Conservation (phyloP, 2,888 invertebrate species). For the Sinhomidia bicolor region DNA sequence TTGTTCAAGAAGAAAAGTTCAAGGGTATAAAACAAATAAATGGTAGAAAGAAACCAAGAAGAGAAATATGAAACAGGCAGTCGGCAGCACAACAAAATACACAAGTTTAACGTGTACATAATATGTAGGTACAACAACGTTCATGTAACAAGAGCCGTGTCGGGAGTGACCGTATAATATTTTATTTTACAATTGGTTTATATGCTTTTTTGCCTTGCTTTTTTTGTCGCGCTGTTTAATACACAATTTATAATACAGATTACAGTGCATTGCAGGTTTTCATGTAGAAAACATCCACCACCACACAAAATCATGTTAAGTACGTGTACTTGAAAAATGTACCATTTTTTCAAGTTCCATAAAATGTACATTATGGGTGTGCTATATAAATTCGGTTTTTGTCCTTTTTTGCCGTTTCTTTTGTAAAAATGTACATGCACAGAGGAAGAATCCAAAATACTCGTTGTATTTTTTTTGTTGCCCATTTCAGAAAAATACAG, state of each 20-base stretch:
- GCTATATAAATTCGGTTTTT: constrained; percentile 10
- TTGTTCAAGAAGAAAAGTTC: constrained; percentile 70
- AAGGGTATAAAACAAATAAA: constrained; percentile 65
- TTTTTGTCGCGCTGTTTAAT: constrained; percentile 5
- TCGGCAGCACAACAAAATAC: not conserved
- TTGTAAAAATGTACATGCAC: not conserved
- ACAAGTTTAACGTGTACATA: not conserved
- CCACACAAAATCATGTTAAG: not conserved
- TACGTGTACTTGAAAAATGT: not conserved
- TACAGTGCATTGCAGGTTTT: not conserved
- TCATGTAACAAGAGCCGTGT: constrained; percentile 2
- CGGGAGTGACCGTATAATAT: constrained; percentile 51
- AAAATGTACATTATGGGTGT: constrained; percentile 9
- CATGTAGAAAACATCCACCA: not conserved
- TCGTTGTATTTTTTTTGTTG: not conserved
- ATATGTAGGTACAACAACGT: not conserved
- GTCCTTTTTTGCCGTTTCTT: not conserved
- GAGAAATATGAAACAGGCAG: constrained; percentile 11
- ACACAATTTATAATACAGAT: not conserved
- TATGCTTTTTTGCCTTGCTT: constrained; percentile 50
- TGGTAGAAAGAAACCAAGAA: constrained; percentile 10
- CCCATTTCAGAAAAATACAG: not conserved
- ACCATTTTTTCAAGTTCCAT: constrained; percentile 15
- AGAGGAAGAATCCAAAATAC: not conserved
- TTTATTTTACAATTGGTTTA: constrained; percentile 49